Base-by-base conservation (phyloP, 2,888 invertebrate species). In the Chrysomela aeneicollis region DNA sequence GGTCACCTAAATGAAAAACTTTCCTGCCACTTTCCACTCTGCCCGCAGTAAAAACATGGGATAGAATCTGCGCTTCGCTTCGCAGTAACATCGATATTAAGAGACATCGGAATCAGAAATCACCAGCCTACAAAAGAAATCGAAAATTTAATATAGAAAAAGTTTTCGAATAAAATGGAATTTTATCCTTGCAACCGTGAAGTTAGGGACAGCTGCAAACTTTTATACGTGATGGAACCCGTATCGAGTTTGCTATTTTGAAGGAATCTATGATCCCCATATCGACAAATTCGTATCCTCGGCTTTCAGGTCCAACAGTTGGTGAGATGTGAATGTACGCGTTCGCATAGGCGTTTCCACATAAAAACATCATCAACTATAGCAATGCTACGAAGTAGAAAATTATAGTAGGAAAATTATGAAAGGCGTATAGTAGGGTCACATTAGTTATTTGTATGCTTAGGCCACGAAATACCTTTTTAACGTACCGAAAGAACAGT, bases 291-390 rank as follows among this genome's bases (percentile, higher is more conserved):
- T 37, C 49, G 54, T 32, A 55, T 17, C 15, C 32, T 42, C 22
- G 63, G 55, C 32, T 30, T 59, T 50, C 35, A 35, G 22, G 67
- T 67, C 63, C 67, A 67, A 67, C 67, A 67, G 67, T 63, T 67
- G 67, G 63, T 54, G 53, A 21, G 46, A 15, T 60, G 6, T 26
- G 26, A 26, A 26, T 26, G 26, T 19, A 32, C 3, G 8, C 15
- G n/a, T 17, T 10, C 1, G 1, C 52, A 52, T 32, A 52, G 52
- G 52, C 52, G 52, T 26, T 26, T 26, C 26, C 26, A 26, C 6
- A 6, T 5, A 26, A 26, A 26, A n/a, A n/a, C n/a, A n/a, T n/a
- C n/a, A n/a, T n/a, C n/a, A n/a, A n/a, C n/a, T n/a, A n/a, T n/a
- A n/a, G n/a, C n/a, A n/a, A n/a, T n/a, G n/a, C n/a, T n/a, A n/a